A percentile compares a stretch with the other conserved stretches of the same genome.
Conservation (phyloP, 2,113 vertebrate genomes). For the Pica pica region DNA sequence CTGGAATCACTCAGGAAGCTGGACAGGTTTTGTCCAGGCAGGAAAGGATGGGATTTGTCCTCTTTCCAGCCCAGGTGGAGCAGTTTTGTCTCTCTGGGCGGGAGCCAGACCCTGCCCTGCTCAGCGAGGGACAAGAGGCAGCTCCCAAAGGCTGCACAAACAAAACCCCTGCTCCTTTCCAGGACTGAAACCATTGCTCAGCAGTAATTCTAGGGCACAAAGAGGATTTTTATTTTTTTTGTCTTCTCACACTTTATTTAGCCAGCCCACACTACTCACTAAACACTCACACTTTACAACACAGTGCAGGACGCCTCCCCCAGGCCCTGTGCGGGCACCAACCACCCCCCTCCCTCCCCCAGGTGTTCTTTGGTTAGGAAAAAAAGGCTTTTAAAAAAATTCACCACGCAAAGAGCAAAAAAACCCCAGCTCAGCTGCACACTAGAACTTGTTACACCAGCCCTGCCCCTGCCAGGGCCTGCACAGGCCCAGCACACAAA, state of each 20-base stretch:
- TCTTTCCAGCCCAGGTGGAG: fast-evolving
- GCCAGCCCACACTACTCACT: neutral
- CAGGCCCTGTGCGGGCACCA: fast-evolving
- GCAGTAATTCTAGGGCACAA: neutral
- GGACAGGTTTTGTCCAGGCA: neutral
- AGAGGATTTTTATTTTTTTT: fast-evolving
- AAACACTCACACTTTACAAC: neutral
- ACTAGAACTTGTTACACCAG: neutral
- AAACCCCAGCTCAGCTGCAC: neutral
- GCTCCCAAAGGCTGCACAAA: fast-evolving
- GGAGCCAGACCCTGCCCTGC: no score
- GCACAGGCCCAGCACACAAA: neutral
- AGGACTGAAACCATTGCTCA: no score
- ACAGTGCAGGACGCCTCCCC: neutral
- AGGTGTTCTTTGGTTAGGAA: slow-evolving; percentile 20
- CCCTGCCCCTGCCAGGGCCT: neutral
- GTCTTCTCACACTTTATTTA: neutral
- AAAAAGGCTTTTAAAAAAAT: neutral
- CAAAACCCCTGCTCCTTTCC: fast-evolving
- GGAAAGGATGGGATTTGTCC: neutral
- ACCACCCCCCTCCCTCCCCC: neutral
- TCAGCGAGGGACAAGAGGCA: no score
- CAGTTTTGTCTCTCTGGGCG: no score
- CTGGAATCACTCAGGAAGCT: fast-evolving
- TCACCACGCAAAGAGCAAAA: neutral